Conservation (phyloP, 1,140 invertebrate genomes). For the Diprion similis region DNA sequence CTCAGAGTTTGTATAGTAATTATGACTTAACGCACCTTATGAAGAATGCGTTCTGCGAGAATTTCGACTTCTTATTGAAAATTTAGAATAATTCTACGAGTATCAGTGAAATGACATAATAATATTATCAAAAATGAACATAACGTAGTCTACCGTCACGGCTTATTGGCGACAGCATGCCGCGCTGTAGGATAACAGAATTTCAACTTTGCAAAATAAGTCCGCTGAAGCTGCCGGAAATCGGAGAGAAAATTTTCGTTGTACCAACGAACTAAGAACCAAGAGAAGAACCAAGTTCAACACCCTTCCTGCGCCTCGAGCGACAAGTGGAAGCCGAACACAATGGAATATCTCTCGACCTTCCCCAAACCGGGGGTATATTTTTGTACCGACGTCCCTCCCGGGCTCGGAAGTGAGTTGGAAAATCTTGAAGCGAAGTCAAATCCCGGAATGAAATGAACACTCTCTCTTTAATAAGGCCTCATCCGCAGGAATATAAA, state of each 20-base stretch:
- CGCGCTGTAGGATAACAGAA: not conserved
- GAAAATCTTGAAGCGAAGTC: not conserved
- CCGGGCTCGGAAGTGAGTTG: not conserved
- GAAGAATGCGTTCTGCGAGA: too few species aligned
- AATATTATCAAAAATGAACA: too few species aligned
- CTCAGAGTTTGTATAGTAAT: too few species aligned
- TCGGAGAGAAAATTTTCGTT: not conserved
- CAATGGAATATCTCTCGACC: not conserved
- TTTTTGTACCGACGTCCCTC: too few species aligned
- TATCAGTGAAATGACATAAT: too few species aligned
- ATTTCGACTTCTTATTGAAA: too few species aligned
- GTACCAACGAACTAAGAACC: not conserved
- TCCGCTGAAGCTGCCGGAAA: not conserved
- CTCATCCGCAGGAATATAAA: slow-evolving; percentile 5
- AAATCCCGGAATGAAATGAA: not conserved
- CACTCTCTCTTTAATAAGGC: slow-evolving; percentile 11
- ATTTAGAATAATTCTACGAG: too few species aligned
- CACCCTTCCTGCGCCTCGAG: slow-evolving; percentile 1
- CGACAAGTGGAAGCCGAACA: not conserved
- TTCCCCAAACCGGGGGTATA: too few species aligned
- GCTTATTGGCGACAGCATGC: not conserved
- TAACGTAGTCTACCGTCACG: too few species aligned
- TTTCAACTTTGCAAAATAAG: not conserved
- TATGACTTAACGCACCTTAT: too few species aligned
- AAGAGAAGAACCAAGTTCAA: not conserved